Evolutionary conservation across 2,888 invertebrate species (phyloP).

Genomic region (Athrips mouffetella): DNA sequence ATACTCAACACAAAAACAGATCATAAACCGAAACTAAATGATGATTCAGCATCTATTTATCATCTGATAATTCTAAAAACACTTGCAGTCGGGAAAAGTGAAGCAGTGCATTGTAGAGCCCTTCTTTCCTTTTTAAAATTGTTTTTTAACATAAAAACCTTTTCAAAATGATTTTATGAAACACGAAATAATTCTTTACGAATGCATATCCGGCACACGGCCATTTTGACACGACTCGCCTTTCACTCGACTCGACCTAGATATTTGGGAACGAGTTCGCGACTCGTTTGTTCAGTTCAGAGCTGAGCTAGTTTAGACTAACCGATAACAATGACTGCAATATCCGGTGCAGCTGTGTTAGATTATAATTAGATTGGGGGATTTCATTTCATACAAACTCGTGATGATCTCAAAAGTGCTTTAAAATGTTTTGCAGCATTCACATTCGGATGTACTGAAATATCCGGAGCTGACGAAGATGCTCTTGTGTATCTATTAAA

Average conservation of each 20-base stretch:
- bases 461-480: no score
- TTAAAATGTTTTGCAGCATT: no score
- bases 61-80: neutral
- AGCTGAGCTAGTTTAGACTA: slow-evolving; percentile 15
- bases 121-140: neutral
- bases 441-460: no score
- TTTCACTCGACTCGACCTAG: slow-evolving; percentile 77
- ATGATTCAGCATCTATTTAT: neutral
- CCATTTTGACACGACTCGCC: slow-evolving; percentile 63
- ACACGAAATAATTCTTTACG: neutral
- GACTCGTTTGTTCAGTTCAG: neutral
- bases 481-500: no score
- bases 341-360: slow-evolving; percentile 41
- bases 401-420: no score
- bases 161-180: no score
- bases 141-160: no score
- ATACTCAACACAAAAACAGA: no score
- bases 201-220: slow-evolving; percentile 37
- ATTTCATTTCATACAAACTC: no score
- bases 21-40: neutral
- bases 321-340: slow-evolving; percentile 40
- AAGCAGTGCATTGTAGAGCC: no score
- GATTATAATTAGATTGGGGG: no score
- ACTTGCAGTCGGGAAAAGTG: no score
- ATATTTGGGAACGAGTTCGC: slow-evolving; percentile 74